Evolutionary conservation across 2,888 invertebrate species (phyloP).

Genomic region (Melieria crassipennis): DNA sequence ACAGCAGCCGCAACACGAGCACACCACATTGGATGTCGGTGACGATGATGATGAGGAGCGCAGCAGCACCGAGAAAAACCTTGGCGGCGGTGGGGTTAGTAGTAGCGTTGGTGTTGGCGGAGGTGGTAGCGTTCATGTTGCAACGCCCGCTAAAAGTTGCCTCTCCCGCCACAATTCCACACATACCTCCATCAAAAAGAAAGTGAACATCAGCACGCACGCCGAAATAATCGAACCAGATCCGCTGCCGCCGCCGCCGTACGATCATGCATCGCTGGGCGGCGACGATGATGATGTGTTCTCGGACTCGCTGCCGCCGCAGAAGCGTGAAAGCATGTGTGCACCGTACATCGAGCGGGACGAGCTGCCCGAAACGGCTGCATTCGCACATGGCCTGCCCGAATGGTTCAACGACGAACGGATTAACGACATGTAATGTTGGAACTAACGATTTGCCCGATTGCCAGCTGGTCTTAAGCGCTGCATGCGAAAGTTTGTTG

Average conservation of each 20-base stretch:
- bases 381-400: conserved; percentile 60
- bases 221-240: conserved; percentile 64
- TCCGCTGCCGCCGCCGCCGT: conserved; percentile 49
- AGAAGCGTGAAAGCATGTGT: conserved; percentile 67
- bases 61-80: not conserved
- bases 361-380: conserved; percentile 51
- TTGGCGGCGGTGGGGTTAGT: not conserved
- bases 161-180: conserved; percentile 63
- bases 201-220: conserved; percentile 63
- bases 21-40: not conserved
- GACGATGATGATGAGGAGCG: not conserved
- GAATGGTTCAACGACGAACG: conserved; percentile 67
- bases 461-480: too few relatives aligned
- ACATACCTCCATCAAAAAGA: conserved; percentile 63
- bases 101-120: not conserved
- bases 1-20: not conserved
- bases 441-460: too few relatives aligned
- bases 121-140: not conserved
- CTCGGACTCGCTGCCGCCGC: conserved; percentile 67
- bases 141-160: conserved; percentile 59
- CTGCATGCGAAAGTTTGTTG: too few relatives aligned
- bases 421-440: conserved; percentile 60
- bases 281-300: conserved; percentile 73
- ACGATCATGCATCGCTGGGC: conserved; percentile 45
- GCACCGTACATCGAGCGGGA: conserved; percentile 66